A percentile compares a stretch with the other conserved stretches of the same genome.
Evolutionary conservation across 2,797 vertebrate genomes (phyloP).

Genomic region (Ptychadena robeensis): DNA sequence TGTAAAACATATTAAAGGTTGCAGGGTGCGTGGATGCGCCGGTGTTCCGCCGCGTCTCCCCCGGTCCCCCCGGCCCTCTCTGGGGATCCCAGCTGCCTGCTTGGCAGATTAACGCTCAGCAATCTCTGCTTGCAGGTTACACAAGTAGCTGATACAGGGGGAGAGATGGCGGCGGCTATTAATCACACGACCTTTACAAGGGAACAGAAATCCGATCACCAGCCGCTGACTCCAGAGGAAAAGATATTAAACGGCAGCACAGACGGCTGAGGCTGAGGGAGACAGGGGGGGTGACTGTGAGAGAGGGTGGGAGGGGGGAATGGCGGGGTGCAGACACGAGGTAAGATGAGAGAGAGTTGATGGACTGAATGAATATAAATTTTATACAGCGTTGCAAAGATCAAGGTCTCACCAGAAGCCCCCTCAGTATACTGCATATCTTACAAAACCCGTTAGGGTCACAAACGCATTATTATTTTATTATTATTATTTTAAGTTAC

Average conservation of each 20-base stretch:
- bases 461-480: background rate
- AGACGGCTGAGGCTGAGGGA: conserved; percentile 42
- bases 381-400: background rate
- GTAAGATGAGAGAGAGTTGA: conserved; percentile 28
- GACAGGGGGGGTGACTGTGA: background rate
- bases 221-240: conserved; percentile 61
- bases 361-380: conserved; percentile 23
- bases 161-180: conserved; percentile 54
- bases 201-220: conserved; percentile 62
- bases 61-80: conserved; percentile 5
- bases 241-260: conserved; percentile 57
- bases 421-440: background rate
- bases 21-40: conserved; percentile 26
- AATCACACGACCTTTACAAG: conserved; percentile 63
- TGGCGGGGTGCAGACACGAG: conserved; percentile 28
- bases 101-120: conserved; percentile 61
- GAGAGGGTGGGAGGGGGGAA: conserved; percentile 6
- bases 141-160: conserved; percentile 50
- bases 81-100: conserved; percentile 45
- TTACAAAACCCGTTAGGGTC: background rate
- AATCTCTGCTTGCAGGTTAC: conserved; percentile 40
- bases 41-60: background rate
- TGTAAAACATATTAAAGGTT: conserved; percentile 39
- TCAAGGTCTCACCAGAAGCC: background rate
- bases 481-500: no score